Conservation (phyloP, 2,888 invertebrate genomes). For the Nemotelus nigrinus region DNA sequence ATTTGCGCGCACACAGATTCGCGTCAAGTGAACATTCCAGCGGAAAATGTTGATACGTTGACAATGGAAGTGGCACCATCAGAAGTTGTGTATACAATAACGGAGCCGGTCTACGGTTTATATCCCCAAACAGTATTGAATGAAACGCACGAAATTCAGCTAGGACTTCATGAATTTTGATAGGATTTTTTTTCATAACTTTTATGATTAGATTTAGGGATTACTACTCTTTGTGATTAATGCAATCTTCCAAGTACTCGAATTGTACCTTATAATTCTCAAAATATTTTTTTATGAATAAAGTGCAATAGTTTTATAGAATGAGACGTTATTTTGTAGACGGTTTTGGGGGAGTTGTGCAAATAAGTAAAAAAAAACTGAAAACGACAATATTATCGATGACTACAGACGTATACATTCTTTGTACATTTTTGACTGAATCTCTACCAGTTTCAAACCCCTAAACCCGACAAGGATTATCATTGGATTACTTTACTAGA, state of each 20-base stretch:
- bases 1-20: constrained; percentile 18
- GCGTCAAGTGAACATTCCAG: background rate
- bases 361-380: no score
- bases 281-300: constrained; percentile 3
- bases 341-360: no score
- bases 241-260: background rate
- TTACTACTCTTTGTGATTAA: background rate
- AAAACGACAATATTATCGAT: no score
- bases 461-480: no score
- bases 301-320: constrained; percentile 29
- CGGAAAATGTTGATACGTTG: background rate
- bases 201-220: no score
- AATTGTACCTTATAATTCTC: constrained; percentile 25
- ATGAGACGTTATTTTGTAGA: no score
- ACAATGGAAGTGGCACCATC: background rate
- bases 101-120: background rate
- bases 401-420: no score
- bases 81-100: background rate
- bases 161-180: constrained; percentile 33
- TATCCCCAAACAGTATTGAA: constrained; percentile 21
- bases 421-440: no score
- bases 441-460: no score
- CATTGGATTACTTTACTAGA: no score
- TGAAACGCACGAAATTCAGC: constrained; percentile 35
- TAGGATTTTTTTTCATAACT: no score